Conservation (phyloP, 1,140 invertebrate genomes). For the Diabrotica undecimpunctata region DNA sequence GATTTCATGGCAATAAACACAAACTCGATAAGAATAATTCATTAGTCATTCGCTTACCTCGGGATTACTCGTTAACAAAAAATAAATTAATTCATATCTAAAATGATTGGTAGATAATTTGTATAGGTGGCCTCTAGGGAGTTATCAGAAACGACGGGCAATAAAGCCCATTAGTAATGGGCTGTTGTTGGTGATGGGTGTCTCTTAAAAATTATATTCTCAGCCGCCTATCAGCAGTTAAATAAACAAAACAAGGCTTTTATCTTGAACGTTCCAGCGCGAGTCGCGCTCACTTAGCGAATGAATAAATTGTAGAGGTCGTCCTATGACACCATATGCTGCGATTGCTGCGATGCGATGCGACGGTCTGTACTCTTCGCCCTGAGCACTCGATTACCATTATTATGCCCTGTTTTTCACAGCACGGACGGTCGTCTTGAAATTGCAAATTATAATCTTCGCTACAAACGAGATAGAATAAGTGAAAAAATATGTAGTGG, state of each 20-base stretch:
- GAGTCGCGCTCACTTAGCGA: slow-evolving; percentile 33
- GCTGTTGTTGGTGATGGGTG: slow-evolving; percentile 20
- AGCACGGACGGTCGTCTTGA: slow-evolving; percentile 5
- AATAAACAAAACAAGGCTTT: slow-evolving; percentile 36
- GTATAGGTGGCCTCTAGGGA: slow-evolving; percentile 8
- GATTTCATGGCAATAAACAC: slow-evolving; percentile 2
- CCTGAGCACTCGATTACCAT: no score
- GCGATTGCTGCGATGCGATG: neutral
- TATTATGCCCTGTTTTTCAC: neutral
- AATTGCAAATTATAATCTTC: neutral
- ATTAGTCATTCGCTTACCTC: neutral
- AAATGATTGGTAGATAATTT: slow-evolving; percentile 22
- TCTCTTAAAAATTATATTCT: slow-evolving; percentile 29
- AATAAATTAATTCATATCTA: slow-evolving; percentile 24
- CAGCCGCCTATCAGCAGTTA: slow-evolving; percentile 24
- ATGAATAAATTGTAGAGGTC: slow-evolving; percentile 35
- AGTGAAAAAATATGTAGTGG: no score
- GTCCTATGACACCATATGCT: slow-evolving; percentile 23
- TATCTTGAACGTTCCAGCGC: slow-evolving; percentile 37
- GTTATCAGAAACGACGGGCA: slow-evolving; percentile 16
- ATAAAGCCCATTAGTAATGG: slow-evolving; percentile 24
- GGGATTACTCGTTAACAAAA: slow-evolving; percentile 9
- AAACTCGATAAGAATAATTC: neutral
- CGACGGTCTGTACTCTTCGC: no score
- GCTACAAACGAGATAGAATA: no score